phyloP scores from a whole-genome alignment of 2,888 invertebrate genomes.

The Malthinus seriepunctatus region DNA sequence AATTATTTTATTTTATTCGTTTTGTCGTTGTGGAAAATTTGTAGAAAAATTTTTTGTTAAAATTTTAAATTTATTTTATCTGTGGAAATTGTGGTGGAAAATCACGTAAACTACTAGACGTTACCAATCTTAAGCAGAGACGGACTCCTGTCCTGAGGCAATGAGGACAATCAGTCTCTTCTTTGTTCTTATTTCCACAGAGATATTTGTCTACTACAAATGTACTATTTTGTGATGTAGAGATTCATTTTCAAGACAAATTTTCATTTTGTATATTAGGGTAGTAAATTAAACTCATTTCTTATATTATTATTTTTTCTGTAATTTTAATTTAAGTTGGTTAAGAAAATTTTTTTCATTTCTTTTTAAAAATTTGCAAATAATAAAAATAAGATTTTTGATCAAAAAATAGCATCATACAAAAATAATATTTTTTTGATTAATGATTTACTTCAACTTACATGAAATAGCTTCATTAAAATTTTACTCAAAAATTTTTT shows the following conservation, averaged over 20 bases:
- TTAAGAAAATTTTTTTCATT: background rate
- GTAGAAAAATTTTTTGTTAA: background rate
- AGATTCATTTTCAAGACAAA: slow-evolving; percentile 45
- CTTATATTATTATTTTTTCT: background rate
- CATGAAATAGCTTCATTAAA: too few species aligned
- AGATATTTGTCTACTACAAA: slow-evolving; percentile 49
- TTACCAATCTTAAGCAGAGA: slow-evolving; percentile 47
- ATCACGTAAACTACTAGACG: slow-evolving; percentile 28
- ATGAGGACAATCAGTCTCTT: slow-evolving; percentile 55
- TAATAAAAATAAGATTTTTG: background rate
- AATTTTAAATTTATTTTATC: background rate
- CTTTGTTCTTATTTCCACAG: slow-evolving; percentile 50
- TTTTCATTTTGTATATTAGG: slow-evolving; percentile 39
- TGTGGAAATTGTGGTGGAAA: slow-evolving; percentile 40
- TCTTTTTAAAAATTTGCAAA: background rate
- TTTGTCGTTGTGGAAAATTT: too few species aligned
- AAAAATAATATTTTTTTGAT: background rate
- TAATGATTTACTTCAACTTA: background rate
- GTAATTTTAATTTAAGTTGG: background rate
- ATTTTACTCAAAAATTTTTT: too few species aligned
- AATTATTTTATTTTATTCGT: too few species aligned
- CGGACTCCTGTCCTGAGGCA: slow-evolving; percentile 53
- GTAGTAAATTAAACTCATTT: slow-evolving; percentile 33
- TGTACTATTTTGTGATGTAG: slow-evolving; percentile 45
- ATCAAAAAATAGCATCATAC: background rate